phyloP scores from a whole-genome alignment of 1,140 invertebrate species.

The Hypsibius dujardini region DNA sequence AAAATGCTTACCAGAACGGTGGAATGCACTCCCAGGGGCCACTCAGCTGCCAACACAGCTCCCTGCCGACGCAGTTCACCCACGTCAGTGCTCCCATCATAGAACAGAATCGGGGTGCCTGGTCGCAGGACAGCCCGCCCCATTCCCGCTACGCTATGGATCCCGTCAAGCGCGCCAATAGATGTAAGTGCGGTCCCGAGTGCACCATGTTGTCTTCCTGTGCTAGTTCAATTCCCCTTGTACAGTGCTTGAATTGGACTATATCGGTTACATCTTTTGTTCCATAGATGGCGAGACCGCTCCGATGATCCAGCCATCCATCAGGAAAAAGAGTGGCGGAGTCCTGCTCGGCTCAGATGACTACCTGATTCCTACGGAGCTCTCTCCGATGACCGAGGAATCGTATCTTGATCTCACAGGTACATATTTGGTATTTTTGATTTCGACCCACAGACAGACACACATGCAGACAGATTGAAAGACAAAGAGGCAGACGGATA shows the following conservation, averaged over 20 bases:
- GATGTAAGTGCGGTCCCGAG: neutral
- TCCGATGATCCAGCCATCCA: no score
- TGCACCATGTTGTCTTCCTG: neutral
- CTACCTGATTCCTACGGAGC: neutral
- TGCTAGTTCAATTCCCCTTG: neutral
- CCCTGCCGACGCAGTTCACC: neutral
- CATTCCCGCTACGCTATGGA: conserved; percentile 4
- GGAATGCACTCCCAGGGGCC: neutral
- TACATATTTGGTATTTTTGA: no score
- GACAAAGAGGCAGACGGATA: no score
- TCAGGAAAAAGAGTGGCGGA: conserved; percentile 4
- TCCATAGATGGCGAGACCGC: neutral
- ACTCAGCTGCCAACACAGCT: neutral
- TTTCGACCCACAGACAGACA: no score
- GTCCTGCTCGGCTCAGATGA: neutral
- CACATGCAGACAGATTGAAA: neutral
- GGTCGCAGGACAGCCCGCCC: conserved; percentile 2
- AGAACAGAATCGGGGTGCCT: neutral
- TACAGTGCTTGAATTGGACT: neutral
- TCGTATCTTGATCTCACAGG: neutral
- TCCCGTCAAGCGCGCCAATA: neutral
- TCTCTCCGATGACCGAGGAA: neutral
- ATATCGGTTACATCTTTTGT: neutral
- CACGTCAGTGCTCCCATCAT: neutral
- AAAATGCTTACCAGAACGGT: conserved; percentile 11